phyloP scores from a whole-genome alignment of 2,888 invertebrate species.

The Lasioglossum leucozonium region DNA sequence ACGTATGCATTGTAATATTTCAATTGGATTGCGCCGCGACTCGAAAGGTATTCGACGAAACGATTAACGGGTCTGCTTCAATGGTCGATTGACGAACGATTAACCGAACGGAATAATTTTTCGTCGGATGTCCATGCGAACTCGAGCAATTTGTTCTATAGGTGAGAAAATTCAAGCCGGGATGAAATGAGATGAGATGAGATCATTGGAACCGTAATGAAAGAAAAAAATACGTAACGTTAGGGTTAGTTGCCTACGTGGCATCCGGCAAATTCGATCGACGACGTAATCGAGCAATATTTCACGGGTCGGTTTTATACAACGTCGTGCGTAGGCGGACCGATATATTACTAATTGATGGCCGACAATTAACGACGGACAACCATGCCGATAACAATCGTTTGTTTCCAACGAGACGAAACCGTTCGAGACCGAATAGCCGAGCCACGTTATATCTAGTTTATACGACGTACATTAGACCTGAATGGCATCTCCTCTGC shows the following conservation, averaged over 20 bases:
- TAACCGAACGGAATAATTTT: not conserved
- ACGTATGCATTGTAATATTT: not conserved
- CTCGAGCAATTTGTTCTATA: not conserved
- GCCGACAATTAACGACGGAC: conserved; percentile 45
- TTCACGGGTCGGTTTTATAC: not conserved
- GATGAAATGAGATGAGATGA: not conserved
- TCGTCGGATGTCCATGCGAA: no score
- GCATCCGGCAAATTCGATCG: not conserved
- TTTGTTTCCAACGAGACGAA: conserved; percentile 52
- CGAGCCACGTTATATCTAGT: conserved; percentile 84
- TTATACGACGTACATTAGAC: conserved; percentile 85
- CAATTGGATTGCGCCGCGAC: not conserved
- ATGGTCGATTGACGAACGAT: not conserved
- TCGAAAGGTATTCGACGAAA: not conserved
- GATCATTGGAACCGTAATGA: not conserved
- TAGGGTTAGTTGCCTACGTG: conserved; percentile 1
- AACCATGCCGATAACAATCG: conserved; percentile 37
- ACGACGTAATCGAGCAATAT: not conserved
- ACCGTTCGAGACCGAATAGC: conserved; percentile 66
- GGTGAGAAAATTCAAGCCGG: not conserved
- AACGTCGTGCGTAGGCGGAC: not conserved
- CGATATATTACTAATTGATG: conserved; percentile 38
- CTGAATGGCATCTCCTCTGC: conserved; percentile 85
- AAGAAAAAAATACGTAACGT: not conserved
- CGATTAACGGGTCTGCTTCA: not conserved